A percentile compares a stretch with the other conserved stretches of the same genome.
These are phyloP conservation scores for Sebastes trivittatus DNA, from an alignment of 2,797 vertebrate species.

Conservation along the genomic window DNA sequence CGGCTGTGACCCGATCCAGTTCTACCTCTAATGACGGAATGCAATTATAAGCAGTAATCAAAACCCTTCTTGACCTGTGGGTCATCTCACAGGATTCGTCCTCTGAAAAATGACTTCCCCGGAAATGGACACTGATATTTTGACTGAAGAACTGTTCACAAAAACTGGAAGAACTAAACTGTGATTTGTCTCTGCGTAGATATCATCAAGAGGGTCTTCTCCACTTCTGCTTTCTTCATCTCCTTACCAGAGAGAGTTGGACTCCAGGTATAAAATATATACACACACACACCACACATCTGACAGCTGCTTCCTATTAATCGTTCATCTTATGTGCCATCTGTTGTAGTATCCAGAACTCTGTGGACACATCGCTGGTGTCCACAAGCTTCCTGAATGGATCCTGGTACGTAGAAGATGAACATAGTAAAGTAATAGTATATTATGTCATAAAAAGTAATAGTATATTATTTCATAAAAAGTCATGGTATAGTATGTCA, in stretches of 20 bases:
- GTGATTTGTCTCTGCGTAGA: conserved; percentile 69
- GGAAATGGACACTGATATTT: not conserved
- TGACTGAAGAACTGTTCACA: not conserved
- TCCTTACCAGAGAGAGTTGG: conserved; percentile 85
- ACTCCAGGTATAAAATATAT: conserved; percentile 82
- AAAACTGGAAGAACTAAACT: not conserved
- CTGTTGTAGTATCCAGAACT: conserved; percentile 65
- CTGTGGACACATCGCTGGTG: conserved; percentile 67
- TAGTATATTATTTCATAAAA: too few relatives aligned
- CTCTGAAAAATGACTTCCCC: not conserved
- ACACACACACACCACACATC: not conserved
- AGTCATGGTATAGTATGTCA: too few relatives aligned
- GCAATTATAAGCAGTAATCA: not conserved
- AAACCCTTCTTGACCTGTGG: not conserved
- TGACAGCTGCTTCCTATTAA: not conserved
- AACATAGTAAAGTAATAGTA: not conserved
- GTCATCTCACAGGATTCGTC: not conserved
- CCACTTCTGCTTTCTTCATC: conserved; percentile 78
- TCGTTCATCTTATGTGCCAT: not conserved
- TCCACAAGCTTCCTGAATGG: conserved; percentile 71
- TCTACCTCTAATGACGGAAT: not conserved
- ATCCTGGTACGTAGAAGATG: conserved; percentile 66
- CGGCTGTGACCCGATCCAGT: too few relatives aligned
- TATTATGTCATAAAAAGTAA: too few relatives aligned
- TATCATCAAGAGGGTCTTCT: conserved; percentile 83